phyloP scores from a whole-genome alignment of 2,888 invertebrate species.

The Folsomia manolachei region DNA sequence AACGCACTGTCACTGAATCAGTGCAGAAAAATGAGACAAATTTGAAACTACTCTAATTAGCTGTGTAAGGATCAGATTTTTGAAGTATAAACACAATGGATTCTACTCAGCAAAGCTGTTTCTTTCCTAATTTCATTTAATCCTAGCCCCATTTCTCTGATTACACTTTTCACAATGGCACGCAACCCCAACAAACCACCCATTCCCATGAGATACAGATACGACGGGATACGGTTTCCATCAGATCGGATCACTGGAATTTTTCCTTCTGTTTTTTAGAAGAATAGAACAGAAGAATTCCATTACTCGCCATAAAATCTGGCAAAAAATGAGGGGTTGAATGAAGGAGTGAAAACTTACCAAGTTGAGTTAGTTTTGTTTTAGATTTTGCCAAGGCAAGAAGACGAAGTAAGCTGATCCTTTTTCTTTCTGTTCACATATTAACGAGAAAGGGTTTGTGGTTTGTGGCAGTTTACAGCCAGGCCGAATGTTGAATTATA shows the following conservation, averaged over 20 bases:
- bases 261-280: neutral
- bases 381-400: neutral
- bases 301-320: no score
- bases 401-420: conserved; percentile 13
- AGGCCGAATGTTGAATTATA: conserved; percentile 18
- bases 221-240: neutral
- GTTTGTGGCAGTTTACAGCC: conserved; percentile 17
- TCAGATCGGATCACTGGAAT: neutral
- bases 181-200: no score
- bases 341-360: no score
- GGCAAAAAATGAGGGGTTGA: no score
- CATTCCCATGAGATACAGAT: no score
- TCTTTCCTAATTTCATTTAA: neutral
- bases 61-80: neutral
- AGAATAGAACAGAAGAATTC: no score
- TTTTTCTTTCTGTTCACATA: conserved; percentile 9
- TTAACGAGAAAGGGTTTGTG: conserved; percentile 13
- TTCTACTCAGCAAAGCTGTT: no score
- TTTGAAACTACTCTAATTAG: neutral
- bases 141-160: conserved; percentile 1
- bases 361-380: no score
- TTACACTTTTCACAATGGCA: neutral
- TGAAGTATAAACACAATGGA: neutral
- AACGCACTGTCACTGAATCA: no score
- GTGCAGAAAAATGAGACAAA: no score